Conservation (phyloP, 2,888 invertebrate genomes). For the Loripinus fragilis region DNA sequence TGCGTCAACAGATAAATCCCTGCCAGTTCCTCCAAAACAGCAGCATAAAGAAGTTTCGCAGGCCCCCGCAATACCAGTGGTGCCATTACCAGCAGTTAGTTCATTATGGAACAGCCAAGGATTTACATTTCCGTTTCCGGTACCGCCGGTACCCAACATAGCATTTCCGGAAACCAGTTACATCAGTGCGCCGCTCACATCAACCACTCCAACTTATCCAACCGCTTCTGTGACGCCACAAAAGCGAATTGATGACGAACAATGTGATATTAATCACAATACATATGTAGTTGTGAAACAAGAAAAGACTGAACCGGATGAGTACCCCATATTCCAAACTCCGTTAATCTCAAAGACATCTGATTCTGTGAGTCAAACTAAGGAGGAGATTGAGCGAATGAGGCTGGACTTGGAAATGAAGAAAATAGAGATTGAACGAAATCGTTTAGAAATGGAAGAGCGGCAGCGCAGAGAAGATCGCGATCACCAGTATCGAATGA, state of each 20-base stretch:
- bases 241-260: not conserved
- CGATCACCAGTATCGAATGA: slow-evolving; percentile 59
- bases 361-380: slow-evolving; percentile 5
- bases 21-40: not conserved
- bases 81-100: not conserved
- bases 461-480: slow-evolving; percentile 54
- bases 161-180: not conserved
- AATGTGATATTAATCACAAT: slow-evolving; percentile 1
- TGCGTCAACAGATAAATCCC: not conserved
- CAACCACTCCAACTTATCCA: not conserved
- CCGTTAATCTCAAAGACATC: not conserved
- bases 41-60: not conserved
- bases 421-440: slow-evolving; percentile 54
- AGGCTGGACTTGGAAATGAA: slow-evolving; percentile 51
- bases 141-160: not conserved
- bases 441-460: slow-evolving; percentile 58
- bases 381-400: slow-evolving; percentile 50
- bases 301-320: not conserved
- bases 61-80: not conserved
- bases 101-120: not conserved
- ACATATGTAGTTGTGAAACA: not conserved
- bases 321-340: not conserved
- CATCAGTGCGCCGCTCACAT: not conserved
- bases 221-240: not conserved
- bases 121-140: not conserved